Evolutionary conservation across 2,888 invertebrate species (phyloP).

Genomic region (Nemurella pictetii): DNA sequence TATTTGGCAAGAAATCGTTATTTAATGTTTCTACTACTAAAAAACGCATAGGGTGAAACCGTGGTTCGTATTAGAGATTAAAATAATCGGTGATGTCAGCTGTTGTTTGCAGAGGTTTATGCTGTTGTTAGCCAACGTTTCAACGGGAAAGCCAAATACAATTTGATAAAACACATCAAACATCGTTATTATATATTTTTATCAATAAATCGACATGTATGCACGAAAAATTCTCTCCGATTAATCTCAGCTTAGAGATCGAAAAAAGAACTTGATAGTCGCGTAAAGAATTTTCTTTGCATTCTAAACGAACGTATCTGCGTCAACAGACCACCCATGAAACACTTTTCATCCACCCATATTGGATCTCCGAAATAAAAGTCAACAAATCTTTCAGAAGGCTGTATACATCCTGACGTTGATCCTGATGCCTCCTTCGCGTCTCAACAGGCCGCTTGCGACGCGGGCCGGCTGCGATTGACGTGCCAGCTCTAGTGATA

Average conservation of each 20-base stretch:
- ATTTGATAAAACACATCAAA: background rate
- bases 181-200: background rate
- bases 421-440: background rate
- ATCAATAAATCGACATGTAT: background rate
- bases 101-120: background rate
- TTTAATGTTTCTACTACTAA: too few relatives aligned
- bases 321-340: too few relatives aligned
- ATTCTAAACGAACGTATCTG: too few relatives aligned
- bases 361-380: background rate
- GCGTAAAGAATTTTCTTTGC: too few relatives aligned
- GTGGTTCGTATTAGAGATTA: background rate
- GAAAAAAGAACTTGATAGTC: too few relatives aligned
- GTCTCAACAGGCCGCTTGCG: background rate
- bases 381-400: background rate
- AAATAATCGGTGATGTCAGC: background rate
- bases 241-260: background rate
- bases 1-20: background rate
- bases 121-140: background rate
- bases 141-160: background rate
- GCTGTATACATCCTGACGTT: background rate
- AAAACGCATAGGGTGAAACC: too few relatives aligned
- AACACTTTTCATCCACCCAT: too few relatives aligned
- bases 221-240: background rate
- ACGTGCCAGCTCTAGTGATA: background rate
- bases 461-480: background rate